Percentiles rank a stretch among this genome's conserved stretches.
phyloP scores from a whole-genome alignment of 1,140 invertebrate genomes.

The Caenorhabditis briggsae region DNA sequence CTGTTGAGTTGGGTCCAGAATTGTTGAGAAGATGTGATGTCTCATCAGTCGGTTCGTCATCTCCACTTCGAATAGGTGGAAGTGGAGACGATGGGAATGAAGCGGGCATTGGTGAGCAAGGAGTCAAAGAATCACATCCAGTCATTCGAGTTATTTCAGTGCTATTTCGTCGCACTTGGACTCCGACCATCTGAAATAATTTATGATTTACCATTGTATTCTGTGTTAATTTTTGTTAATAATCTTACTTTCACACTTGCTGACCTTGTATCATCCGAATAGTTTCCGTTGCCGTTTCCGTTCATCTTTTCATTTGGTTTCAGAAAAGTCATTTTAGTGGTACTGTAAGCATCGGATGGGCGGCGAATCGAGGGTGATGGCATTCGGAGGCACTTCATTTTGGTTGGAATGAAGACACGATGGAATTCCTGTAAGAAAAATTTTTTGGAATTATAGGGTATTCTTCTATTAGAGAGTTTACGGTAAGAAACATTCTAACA shows the following conservation, averaged over 20 bases:
- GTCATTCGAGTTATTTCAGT: constrained; percentile 57
- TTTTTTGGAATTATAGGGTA: neutral
- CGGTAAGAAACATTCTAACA: too few species aligned
- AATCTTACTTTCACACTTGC: constrained; percentile 47
- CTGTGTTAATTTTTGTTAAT: neutral
- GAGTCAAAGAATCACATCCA: constrained; percentile 49
- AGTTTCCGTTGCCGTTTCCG: constrained; percentile 33
- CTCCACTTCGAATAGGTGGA: constrained; percentile 37
- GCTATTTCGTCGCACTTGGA: constrained; percentile 45
- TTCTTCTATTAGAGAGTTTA: too few species aligned
- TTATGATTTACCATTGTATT: neutral
- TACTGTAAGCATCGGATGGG: constrained; percentile 62
- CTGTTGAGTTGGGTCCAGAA: constrained; percentile 33
- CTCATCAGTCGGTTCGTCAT: constrained; percentile 27
- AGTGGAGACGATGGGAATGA: constrained; percentile 38
- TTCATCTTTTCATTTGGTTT: constrained; percentile 50
- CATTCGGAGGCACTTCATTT: constrained; percentile 59
- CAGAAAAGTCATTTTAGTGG: constrained; percentile 60
- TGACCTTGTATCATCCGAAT: constrained; percentile 51
- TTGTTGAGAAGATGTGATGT: constrained; percentile 46
- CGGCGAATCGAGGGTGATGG: constrained; percentile 48
- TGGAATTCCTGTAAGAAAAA: constrained; percentile 73
- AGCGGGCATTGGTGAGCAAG: constrained; percentile 36
- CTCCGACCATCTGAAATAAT: constrained; percentile 46
- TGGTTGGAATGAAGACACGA: constrained; percentile 72